Evolutionary conservation across 2,888 invertebrate species (phyloP).

Genomic region (Matsumyia berberina): DNA sequence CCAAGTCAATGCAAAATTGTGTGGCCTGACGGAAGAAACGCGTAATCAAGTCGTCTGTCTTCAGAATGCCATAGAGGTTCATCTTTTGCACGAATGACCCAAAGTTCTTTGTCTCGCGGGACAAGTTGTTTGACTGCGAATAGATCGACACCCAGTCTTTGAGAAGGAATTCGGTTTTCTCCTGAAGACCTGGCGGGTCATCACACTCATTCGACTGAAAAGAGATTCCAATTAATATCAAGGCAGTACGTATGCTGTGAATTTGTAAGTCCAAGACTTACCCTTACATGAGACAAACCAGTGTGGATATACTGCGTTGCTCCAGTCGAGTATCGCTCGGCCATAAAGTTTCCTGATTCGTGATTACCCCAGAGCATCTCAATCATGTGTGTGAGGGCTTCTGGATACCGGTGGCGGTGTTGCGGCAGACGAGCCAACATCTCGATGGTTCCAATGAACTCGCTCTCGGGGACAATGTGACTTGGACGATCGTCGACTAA

Average conservation of each 20-base stretch:
- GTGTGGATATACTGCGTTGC: conserved; percentile 96
- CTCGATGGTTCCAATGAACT: conserved; percentile 94
- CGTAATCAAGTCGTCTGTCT: conserved; percentile 98
- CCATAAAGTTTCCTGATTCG: conserved; percentile 89
- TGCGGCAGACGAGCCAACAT: conserved; percentile 91
- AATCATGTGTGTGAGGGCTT: conserved; percentile 92
- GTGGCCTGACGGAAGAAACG: conserved; percentile 98
- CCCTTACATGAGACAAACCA: conserved; percentile 93
- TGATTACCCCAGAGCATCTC: conserved; percentile 91
- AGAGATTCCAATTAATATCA: conserved; percentile 36
- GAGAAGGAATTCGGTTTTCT: conserved; percentile 96
- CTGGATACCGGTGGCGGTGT: conserved; percentile 91
- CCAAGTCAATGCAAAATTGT: conserved; percentile 97
- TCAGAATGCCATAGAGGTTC: conserved; percentile 97
- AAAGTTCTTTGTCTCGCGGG: conserved; percentile 95
- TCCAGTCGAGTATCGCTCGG: conserved; percentile 91
- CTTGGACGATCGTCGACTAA: conserved; percentile 93
- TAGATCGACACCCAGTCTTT: conserved; percentile 98
- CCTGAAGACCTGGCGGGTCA: conserved; percentile 96
- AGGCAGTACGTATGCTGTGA: not conserved
- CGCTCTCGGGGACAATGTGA: conserved; percentile 91
- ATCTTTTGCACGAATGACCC: conserved; percentile 97
- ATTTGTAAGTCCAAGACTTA: conserved; percentile 83
- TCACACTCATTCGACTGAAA: conserved; percentile 91
- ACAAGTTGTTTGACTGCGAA: conserved; percentile 88